These are phyloP conservation scores for Hestina assimilis DNA, from an alignment of 1,140 invertebrate species.

Conservation along the genomic window DNA sequence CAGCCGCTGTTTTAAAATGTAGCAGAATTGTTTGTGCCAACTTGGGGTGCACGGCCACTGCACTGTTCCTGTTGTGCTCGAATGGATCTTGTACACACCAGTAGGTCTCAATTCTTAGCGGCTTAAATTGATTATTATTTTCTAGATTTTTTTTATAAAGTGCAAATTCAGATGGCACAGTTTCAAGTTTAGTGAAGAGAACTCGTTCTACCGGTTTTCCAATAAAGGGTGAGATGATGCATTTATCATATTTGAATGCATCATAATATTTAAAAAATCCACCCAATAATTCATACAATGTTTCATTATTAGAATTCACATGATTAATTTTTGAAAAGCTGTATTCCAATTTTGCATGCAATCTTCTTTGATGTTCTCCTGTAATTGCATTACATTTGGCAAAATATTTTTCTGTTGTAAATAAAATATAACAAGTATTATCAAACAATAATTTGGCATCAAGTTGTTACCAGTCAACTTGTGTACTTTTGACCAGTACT, in stretches of 20 bases:
- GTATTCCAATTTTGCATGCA: constrained; percentile 49
- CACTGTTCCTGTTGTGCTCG: constrained; percentile 79
- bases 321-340: constrained; percentile 26
- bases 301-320: constrained; percentile 21
- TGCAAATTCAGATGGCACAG: constrained; percentile 44
- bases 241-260: constrained; percentile 72
- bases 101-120: constrained; percentile 52
- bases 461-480: constrained; percentile 72
- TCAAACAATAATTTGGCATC: constrained; percentile 80
- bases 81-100: constrained; percentile 83
- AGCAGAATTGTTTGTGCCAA: constrained; percentile 30
- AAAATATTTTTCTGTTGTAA: constrained; percentile 76
- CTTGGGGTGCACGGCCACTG: constrained; percentile 45
- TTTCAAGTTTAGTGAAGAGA: constrained; percentile 59
- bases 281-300: constrained; percentile 72
- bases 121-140: constrained; percentile 34
- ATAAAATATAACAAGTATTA: constrained; percentile 81
- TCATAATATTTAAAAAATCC: constrained; percentile 81
- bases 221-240: constrained; percentile 78
- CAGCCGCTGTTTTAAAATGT: constrained; percentile 29
- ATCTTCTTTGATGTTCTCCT: constrained; percentile 17
- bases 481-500: constrained; percentile 83
- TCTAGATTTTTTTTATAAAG: constrained; percentile 68
- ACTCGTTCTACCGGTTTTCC: constrained; percentile 68
- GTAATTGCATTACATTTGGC: constrained; percentile 40